phyloP scores from a whole-genome alignment of 2,113 vertebrate species.

The Brachionichthys hirsutus region DNA sequence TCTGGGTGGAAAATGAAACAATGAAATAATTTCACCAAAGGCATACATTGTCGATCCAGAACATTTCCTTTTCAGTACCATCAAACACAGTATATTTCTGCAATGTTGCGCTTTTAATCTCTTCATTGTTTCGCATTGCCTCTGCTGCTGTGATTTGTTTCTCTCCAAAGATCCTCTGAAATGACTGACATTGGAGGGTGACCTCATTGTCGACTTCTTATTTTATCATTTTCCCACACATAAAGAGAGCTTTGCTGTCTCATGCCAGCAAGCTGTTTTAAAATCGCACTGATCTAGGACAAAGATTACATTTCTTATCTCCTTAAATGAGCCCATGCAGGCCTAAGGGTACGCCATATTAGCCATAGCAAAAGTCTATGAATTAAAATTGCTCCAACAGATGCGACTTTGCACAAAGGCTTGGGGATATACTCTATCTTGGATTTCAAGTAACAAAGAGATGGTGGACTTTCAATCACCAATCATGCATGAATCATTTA shows the following conservation, averaged over 20 bases:
- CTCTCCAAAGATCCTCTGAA: conserved; percentile 32
- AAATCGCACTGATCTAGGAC: conserved; percentile 51
- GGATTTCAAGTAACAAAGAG: conserved; percentile 17
- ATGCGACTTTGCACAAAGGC: conserved; percentile 46
- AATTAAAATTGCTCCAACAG: conserved; percentile 50
- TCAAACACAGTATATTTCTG: conserved; percentile 61
- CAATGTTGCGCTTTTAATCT: conserved; percentile 50
- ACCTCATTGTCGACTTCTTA: conserved; percentile 38
- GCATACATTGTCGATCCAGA: conserved; percentile 61
- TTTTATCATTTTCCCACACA: conserved; percentile 15
- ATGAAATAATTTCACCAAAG: conserved; percentile 64
- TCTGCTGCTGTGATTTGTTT: conserved; percentile 29
- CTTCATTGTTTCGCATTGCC: conserved; percentile 20
- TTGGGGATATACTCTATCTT: conserved; percentile 23
- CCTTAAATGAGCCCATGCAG: conserved; percentile 39
- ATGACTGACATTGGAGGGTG: conserved; percentile 40
- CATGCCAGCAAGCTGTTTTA: conserved; percentile 30
- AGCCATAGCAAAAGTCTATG: conserved; percentile 24
- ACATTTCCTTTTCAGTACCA: conserved; percentile 58
- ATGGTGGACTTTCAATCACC: conserved; percentile 34
- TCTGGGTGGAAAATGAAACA: conserved; percentile 62
- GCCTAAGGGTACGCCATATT: conserved; percentile 62
- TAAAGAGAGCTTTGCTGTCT: conserved; percentile 30
- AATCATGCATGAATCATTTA: conserved; percentile 52
- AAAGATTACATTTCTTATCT: conserved; percentile 59